Base-by-base conservation (phyloP, 2,888 invertebrate genomes). In the Heliconius cydno region DNA sequence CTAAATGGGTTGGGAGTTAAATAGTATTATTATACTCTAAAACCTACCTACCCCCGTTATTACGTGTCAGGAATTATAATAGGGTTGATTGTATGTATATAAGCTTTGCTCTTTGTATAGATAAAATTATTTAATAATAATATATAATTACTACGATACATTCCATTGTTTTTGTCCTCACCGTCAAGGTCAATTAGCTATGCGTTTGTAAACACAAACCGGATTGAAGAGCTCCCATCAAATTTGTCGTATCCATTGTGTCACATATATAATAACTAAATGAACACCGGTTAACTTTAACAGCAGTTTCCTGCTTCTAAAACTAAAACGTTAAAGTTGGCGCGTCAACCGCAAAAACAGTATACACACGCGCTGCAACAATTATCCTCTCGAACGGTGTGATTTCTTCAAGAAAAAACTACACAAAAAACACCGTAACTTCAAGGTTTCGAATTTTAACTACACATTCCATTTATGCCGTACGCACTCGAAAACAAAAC, bases 151-250 rank as follows among this genome's bases (percentile, higher is more conserved):
- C 30, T 30, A 57, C 71, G 57, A 74, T 79, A 73, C 25, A 67
- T 75, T 71, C 76, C 60, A 81, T 84, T 81, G 81, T 84, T 83
- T 82, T 83, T 86, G 84, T 87, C 90, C 91, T 91, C 91, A 91
- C 91, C 92, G 86, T 86, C 92, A 93, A 93, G 93, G 93, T 90
- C 90, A 87, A 87, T 87, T 89, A 89, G 87, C 87, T 87, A 41
- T 70, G 85, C 87, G 84, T 88, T 90, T 90, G 90, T 92, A 92
- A 92, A 91, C 91, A 91, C 88, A 92, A 93, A 92, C 92, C 91
- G 92, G 92, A 90, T 90, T 90, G 85, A 84, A 87, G 88, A 90
- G 88, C 89, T 88, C 90, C 90, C 89, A 88, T 89, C 86, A 87
- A 91, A 91, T 90, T 89, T 90, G 89, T 88, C 87, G 88, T 87